Base-by-base conservation (phyloP, 2,888 invertebrate species). In the Drosophila eohydei region DNA sequence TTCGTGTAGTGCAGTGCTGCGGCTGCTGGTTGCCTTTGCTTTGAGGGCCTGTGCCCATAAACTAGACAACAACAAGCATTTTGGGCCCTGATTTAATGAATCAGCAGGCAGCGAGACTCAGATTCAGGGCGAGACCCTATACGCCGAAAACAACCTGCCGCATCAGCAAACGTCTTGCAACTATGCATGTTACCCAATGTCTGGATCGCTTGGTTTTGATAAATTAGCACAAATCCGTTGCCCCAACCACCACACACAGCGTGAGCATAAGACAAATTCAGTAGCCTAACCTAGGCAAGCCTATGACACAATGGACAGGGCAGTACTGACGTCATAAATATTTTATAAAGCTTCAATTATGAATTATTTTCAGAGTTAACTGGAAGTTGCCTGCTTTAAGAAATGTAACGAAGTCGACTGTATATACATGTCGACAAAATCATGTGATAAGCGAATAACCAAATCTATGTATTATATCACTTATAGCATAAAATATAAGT, bases 101-200 rank as follows among this genome's bases (percentile, higher is more conserved):
- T 84, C 88, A 88, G 88, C 84, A 74, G 70, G 41, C 60, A 44
- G 43, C 40, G 52, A 50, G 51, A 28, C 34, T 21, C 21, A 21
- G 16, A 9, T 14, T 26, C 41, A 44, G 50, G 61, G 40, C 48
- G n/a, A 9, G 40, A 36, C 36, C 41, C n/a, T 12, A n/a, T 16
- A 40, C 40, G 51, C 30, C 50, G 52, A 63, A 69, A 66, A 69
- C 64, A 88, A 82, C 80, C 71, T 88, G 84, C 84, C 74, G 83
- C 88, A 84, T 84, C 84, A 84, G 88, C 84, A 88, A 83, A 83
- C 79, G 86, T 84, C 84, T 84, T 84, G 70, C 63, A 76, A 79
- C 68, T 64, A 65, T 68, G 65, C 73, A 73, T 77, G 82, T 67
- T 81, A 71, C 59, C 74, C 71, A 32, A 71, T 78, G 72, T 71